phyloP scores from a whole-genome alignment of 2,113 vertebrate species.

The Pterocles burchelli region DNA sequence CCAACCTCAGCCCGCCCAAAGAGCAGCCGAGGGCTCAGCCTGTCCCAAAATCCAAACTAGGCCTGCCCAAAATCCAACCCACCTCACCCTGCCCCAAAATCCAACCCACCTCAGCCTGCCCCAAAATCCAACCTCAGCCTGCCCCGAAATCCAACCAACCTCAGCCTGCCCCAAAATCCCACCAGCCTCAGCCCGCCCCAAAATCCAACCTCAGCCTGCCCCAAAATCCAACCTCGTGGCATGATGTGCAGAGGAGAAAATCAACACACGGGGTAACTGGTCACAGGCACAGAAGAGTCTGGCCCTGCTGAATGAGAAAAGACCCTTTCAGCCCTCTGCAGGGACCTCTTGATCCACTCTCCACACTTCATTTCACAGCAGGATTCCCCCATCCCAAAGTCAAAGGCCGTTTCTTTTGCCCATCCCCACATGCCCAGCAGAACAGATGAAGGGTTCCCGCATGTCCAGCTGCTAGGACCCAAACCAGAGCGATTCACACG shows the following conservation, averaged over 20 bases:
- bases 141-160: no score
- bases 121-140: no score
- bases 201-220: no score
- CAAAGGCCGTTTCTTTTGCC: neutral
- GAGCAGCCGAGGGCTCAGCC: no score
- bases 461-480: rapidly evolving
- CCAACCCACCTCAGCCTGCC: no score
- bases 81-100: neutral
- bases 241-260: neutral
- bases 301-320: neutral
- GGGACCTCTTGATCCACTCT: neutral
- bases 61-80: neutral
- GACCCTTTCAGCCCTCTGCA: neutral
- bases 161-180: no score
- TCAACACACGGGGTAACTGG: neutral
- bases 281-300: neutral
- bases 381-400: neutral
- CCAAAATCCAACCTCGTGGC: rapidly evolving
- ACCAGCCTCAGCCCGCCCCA: no score
- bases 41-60: no score
- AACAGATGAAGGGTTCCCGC: rapidly evolving
- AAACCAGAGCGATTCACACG: rapidly evolving
- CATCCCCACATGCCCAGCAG: rapidly evolving
- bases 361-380: neutral
- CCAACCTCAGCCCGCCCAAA: no score